Evolutionary conservation across 2,113 vertebrate genomes (phyloP), one percentile per base, ranked within the genome.

Genomic region (Alouatta palliata): DNA sequence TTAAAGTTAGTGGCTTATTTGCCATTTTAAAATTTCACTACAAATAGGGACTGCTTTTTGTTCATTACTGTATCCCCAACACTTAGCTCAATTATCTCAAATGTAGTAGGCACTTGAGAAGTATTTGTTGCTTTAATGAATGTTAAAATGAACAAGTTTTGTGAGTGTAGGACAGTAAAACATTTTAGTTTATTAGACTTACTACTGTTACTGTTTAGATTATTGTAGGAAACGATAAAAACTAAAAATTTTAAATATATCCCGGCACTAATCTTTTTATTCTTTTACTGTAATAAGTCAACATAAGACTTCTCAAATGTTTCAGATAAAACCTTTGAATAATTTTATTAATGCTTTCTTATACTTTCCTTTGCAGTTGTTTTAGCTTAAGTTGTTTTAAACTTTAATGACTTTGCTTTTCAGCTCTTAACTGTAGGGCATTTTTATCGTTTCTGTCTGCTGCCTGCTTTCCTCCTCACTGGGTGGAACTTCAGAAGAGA

Each of bases 221-320:
- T 35, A 86, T 71, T 92, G 37, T 35, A 56, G n/a, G 52, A 94
- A 94, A 23, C 13, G 6, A 21, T 27, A 17, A 27, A 92, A 88
- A 89, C 25, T 35, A 61, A 61, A 92, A 5, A 77, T 76, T 83
- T 73, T 52, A 83, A 80, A 77, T 5, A 54, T 30, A 71, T 87
- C 11, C 7, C 0, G 52, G 64, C 56, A 87, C 37, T 94, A 82
- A 64, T 35, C 20, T 12, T 92, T 77, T 87, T 83, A 32, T 73
- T 95, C 58, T 96, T 54, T 76, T 95, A 71, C 32, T 56, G 11
- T 81, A 89, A 58, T 52, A 45, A 82, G 16, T 91, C 21, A 94
- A 95, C 88, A 86, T 40, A 16, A 76, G n/a, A 77, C 32, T 87
- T 79, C 21, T 35, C 20, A 21, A 92, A 56, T 71, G 40, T 80